These are phyloP conservation scores for Yoshiicerus persimilis DNA, from an alignment of 1,140 invertebrate genomes.

Conservation along the genomic window DNA sequence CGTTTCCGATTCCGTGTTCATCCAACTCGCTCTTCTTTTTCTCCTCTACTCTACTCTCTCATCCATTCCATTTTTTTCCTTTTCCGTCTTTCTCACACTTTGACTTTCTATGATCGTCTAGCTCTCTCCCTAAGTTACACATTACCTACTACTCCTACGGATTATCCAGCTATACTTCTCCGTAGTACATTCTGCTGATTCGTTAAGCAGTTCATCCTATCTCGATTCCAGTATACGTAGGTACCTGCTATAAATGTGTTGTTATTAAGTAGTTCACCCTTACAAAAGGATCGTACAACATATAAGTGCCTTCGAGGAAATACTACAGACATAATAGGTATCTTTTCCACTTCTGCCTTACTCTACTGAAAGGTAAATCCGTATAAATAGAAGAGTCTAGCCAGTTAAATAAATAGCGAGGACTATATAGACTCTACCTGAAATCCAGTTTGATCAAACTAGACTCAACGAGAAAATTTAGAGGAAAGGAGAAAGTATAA, in stretches of 20 bases:
- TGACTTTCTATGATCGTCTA: not conserved
- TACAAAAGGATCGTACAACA: too few species aligned
- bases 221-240: not conserved
- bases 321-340: not conserved
- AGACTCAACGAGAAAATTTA: not conserved
- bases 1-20: constrained; percentile 22
- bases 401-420: not conserved
- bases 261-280: not conserved
- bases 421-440: not conserved
- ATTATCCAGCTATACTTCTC: not conserved
- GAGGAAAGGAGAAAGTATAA: not conserved
- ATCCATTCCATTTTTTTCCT: not conserved
- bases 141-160: too few species aligned
- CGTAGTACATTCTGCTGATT: not conserved
- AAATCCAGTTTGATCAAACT: not conserved
- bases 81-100: constrained; percentile 24
- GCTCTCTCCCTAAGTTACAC: not conserved
- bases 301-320: not conserved
- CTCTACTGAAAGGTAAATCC: not conserved
- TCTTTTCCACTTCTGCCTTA: not conserved
- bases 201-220: not conserved
- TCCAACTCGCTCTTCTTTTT: constrained; percentile 16
- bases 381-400: not conserved
- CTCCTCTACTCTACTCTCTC: not conserved
- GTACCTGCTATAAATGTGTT: not conserved